phyloP scores from a whole-genome alignment of 2,797 vertebrate genomes.

The Pseudochaenichthys georgianus region DNA sequence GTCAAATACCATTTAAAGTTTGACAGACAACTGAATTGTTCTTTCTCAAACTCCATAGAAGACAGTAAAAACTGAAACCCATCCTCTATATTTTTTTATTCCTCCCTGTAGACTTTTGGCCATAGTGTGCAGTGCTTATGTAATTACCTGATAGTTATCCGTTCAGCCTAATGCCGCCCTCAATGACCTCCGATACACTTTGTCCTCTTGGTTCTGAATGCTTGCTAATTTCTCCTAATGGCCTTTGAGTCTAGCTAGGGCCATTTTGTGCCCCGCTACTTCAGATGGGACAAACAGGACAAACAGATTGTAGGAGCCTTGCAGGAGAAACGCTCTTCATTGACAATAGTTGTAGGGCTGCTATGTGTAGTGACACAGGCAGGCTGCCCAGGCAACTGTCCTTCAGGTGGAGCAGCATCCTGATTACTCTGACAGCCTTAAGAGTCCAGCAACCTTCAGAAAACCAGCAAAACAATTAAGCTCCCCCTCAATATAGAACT shows the following conservation, averaged over 20 bases:
- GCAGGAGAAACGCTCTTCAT: slow-evolving; percentile 29
- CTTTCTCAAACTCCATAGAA: not conserved
- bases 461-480: slow-evolving; percentile 10
- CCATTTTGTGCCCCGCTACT: slow-evolving; percentile 13
- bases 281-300: slow-evolving; percentile 3
- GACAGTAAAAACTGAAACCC: not conserved
- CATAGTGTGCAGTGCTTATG: not conserved
- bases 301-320: not conserved
- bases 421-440: slow-evolving; percentile 19
- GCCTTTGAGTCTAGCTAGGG: slow-evolving; percentile 28
- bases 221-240: slow-evolving; percentile 57
- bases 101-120: not conserved
- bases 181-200: slow-evolving; percentile 33
- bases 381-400: slow-evolving; percentile 47
- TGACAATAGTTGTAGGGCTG: slow-evolving; percentile 33
- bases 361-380: slow-evolving; percentile 33
- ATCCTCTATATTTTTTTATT: not conserved
- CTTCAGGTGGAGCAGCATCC: slow-evolving; percentile 28
- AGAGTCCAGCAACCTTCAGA: slow-evolving; percentile 22
- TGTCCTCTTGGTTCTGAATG: slow-evolving; percentile 29
- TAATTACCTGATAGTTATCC: slow-evolving; percentile 17
- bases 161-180: slow-evolving; percentile 13
- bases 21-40: not conserved
- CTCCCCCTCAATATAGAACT: not conserved
- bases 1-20: too few species aligned